These are phyloP conservation scores for Holotrichia oblita DNA, from an alignment of 1,140 invertebrate genomes.

Conservation along the genomic window DNA sequence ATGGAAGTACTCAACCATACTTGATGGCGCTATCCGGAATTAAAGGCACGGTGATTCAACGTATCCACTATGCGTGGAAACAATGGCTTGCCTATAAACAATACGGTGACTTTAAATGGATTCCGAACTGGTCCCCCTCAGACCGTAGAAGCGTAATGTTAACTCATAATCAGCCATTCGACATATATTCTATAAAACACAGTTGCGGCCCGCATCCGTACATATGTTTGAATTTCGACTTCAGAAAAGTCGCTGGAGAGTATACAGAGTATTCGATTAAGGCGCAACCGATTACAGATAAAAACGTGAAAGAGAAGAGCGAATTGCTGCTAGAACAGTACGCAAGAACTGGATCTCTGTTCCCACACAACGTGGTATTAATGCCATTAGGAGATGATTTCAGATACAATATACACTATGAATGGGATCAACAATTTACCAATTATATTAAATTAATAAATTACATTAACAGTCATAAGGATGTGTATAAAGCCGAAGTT, in stretches of 20 bases:
- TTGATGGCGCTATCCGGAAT: conserved; percentile 79
- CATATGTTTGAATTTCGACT: conserved; percentile 89
- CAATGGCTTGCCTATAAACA: conserved; percentile 89
- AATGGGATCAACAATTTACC: conserved; percentile 92
- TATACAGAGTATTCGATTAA: conserved; percentile 89
- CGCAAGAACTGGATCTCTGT: conserved; percentile 85
- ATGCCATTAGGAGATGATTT: conserved; percentile 95
- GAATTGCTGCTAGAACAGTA: conserved; percentile 88
- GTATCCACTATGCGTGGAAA: conserved; percentile 90
- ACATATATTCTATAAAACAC: conserved; percentile 95
- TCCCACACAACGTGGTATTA: conserved; percentile 88
- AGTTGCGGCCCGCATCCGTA: conserved; percentile 91
- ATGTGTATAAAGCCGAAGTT: conserved; percentile 77
- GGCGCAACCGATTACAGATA: conserved; percentile 82
- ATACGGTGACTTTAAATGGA: conserved; percentile 88
- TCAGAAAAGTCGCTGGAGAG: conserved; percentile 87
- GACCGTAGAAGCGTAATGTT: conserved; percentile 70
- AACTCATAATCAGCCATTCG: conserved; percentile 92
- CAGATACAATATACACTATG: conserved; percentile 83
- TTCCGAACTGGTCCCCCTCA: conserved; percentile 78
- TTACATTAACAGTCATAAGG: conserved; percentile 83
- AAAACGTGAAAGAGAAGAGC: conserved; percentile 86
- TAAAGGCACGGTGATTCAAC: conserved; percentile 79
- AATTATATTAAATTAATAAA: conserved; percentile 91
- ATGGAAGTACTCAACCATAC: conserved; percentile 87